Percentiles rank a stretch among this genome's conserved stretches.
phyloP scores from a whole-genome alignment of 1,140 invertebrate species.

The Aphidius gifuensis region DNA sequence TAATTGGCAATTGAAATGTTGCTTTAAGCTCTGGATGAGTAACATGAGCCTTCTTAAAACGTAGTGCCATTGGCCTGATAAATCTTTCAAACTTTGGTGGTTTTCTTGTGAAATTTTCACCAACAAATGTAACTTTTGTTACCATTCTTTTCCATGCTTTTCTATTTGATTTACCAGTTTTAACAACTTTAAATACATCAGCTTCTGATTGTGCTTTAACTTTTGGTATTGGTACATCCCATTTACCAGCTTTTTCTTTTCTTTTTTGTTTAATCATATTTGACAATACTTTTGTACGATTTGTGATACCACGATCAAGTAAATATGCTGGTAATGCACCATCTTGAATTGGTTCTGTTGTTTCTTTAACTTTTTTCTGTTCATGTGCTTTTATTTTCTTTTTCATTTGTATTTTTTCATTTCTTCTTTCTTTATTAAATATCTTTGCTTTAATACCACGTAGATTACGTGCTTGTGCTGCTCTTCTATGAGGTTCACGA shows the following conservation, averaged over 20 bases:
- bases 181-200: constrained; percentile 95
- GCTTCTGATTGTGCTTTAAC: constrained; percentile 95
- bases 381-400: constrained; percentile 94
- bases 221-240: constrained; percentile 99
- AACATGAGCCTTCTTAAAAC: constrained; percentile 96
- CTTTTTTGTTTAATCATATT: constrained; percentile 99
- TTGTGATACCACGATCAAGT: constrained; percentile 93
- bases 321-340: constrained; percentile 95
- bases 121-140: constrained; percentile 97
- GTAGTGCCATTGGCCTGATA: constrained; percentile 95
- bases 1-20: constrained; percentile 97
- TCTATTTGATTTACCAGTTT: constrained; percentile 89
- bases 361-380: constrained; percentile 85
- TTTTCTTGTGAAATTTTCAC: constrained; percentile 97
- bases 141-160: constrained; percentile 99
- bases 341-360: constrained; percentile 77
- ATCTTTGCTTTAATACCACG: constrained; percentile 97
- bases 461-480: constrained; percentile 87
- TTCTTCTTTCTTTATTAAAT: constrained; percentile 92
- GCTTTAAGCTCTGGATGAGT: constrained; percentile 99
- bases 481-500: constrained; percentile 83
- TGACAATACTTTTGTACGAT: constrained; percentile 90
- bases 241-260: constrained; percentile 99
- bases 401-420: constrained; percentile 99
- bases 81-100: constrained; percentile 99